Evolutionary conservation across 23 tunicate species (phyloP).

Genomic region (Styela clava): DNA sequence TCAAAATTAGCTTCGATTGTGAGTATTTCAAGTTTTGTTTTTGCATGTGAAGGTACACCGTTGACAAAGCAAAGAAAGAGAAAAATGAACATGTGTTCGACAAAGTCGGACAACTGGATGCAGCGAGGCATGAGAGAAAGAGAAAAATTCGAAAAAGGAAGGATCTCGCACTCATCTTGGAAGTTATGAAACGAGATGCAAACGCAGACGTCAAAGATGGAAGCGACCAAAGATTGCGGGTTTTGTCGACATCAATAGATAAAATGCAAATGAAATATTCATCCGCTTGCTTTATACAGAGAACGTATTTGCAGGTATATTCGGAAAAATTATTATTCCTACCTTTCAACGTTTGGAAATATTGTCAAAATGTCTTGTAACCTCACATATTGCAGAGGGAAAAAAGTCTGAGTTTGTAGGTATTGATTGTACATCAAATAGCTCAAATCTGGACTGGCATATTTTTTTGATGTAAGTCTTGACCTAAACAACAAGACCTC

Average conservation of each 20-base stretch:
- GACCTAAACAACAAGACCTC: no score
- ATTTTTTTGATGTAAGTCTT: no score
- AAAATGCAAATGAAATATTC: slow-evolving; percentile 63
- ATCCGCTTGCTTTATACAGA: slow-evolving; percentile 54
- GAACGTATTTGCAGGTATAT: slow-evolving; percentile 45
- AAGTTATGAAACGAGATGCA: slow-evolving; percentile 24
- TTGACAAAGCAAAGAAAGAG: slow-evolving; percentile 40
- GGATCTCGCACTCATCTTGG: slow-evolving; percentile 21
- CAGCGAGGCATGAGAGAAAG: slow-evolving; percentile 28
- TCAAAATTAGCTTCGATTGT: no score
- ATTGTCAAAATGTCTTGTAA: no score
- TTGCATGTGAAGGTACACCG: slow-evolving; percentile 56
- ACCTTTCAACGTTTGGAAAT: no score
- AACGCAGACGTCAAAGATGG: not conserved
- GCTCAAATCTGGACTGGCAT: no score
- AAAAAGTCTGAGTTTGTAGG: no score
- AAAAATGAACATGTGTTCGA: slow-evolving; percentile 68
- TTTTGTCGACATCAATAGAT: slow-evolving; percentile 47
- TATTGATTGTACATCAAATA: no score
- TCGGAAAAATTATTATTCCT: no score
- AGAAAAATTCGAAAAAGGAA: slow-evolving; percentile 16
- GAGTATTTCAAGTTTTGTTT: no score
- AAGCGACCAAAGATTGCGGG: slow-evolving; percentile 37
- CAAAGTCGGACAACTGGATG: slow-evolving; percentile 29
- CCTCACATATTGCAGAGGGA: no score